These are phyloP conservation scores for Zaprionus africanus DNA, from an alignment of 1,140 invertebrate genomes.

Conservation along the genomic window DNA sequence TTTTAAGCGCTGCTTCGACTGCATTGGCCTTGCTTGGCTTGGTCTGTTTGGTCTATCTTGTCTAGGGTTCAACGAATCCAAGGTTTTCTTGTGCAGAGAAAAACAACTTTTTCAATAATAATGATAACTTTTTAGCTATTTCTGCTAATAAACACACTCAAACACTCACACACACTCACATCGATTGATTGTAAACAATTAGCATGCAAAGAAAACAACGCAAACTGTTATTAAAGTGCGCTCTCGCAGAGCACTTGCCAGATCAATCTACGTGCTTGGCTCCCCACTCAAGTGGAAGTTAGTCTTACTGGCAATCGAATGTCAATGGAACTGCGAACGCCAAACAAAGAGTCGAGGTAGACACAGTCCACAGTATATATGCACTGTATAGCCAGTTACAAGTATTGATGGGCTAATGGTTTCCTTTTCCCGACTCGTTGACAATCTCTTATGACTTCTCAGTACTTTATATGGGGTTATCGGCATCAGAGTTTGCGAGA, in stretches of 20 bases:
- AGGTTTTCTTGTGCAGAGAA: conserved; percentile 24
- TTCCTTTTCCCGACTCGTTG: neutral
- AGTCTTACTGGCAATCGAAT: conserved; percentile 26
- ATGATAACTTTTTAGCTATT: neutral
- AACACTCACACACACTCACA: neutral
- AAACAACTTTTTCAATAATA: conserved; percentile 26
- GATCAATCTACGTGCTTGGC: conserved; percentile 17
- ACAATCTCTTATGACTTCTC: neutral
- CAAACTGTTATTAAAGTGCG: conserved; percentile 23
- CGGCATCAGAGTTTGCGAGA: conserved; percentile 25
- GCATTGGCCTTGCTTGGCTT: conserved; percentile 27
- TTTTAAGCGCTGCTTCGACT: conserved; percentile 1
- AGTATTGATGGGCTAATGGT: conserved; percentile 12
- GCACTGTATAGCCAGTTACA: neutral
- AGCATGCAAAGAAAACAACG: conserved; percentile 34
- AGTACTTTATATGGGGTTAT: conserved; percentile 51
- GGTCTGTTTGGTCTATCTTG: neutral
- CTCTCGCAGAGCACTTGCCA: conserved; percentile 26
- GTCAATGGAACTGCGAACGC: conserved; percentile 13
- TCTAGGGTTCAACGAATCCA: conserved; percentile 29
- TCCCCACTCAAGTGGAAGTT: conserved; percentile 1
- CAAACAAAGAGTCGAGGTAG: conserved; percentile 6
- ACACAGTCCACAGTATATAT: neutral
- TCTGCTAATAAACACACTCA: neutral
- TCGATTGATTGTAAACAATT: conserved; percentile 30